Conservation (phyloP, 2,888 invertebrate genomes). For the Nemapogon koenigi region DNA sequence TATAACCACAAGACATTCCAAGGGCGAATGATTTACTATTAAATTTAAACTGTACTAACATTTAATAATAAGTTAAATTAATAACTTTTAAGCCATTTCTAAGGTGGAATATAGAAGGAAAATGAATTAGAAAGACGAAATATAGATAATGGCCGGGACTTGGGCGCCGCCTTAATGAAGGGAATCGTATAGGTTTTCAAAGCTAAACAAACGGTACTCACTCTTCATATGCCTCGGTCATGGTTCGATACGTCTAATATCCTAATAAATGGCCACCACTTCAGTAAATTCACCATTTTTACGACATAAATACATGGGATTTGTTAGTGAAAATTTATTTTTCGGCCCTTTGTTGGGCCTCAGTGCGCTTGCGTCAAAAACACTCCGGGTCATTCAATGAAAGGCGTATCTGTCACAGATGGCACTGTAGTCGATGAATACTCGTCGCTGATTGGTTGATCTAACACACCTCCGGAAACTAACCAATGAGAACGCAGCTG, state of each 20-base stretch:
- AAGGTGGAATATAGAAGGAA: no score
- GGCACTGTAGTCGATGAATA: constrained; percentile 49
- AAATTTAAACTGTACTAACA: no score
- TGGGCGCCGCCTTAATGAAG: constrained; percentile 48
- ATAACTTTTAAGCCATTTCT: no score
- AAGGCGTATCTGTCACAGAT: constrained; percentile 42
- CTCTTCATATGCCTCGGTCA: constrained; percentile 93
- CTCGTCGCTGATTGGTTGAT: no score
- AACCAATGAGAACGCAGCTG: no score
- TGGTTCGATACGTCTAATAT: constrained; percentile 84
- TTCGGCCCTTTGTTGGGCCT: constrained; percentile 65
- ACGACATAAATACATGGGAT: constrained; percentile 77
- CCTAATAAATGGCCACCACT: constrained; percentile 83
- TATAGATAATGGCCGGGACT: constrained; percentile 59
- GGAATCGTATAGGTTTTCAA: constrained; percentile 34
- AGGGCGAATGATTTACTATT: background rate
- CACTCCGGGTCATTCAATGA: constrained; percentile 35
- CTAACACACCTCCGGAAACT: no score
- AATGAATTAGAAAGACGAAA: no score
- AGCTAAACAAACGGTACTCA: constrained; percentile 64
- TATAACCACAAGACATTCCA: constrained; percentile 37
- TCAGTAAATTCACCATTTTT: constrained; percentile 85
- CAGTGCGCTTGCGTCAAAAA: constrained; percentile 58
- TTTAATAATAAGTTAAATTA: no score
- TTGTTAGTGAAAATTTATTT: constrained; percentile 56